A percentile compares a stretch with the other conserved stretches of the same genome.
Conservation (phyloP, 1,140 invertebrate species). For the Bombus breviceps region DNA sequence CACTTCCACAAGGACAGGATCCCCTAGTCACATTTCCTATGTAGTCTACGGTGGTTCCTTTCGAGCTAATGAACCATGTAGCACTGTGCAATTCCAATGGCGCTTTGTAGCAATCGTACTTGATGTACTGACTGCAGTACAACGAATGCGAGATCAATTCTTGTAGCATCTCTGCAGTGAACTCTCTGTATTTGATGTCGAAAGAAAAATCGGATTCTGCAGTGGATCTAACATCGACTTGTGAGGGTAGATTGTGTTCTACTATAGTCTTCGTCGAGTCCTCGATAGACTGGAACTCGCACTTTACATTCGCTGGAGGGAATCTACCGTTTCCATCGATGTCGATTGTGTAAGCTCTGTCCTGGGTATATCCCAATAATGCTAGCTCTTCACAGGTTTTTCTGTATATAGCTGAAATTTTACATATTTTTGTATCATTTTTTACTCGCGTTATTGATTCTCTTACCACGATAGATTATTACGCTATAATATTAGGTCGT, state of each 20-base stretch:
- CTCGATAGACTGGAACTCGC: conserved; percentile 93
- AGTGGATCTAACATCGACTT: conserved; percentile 92
- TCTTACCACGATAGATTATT: no score
- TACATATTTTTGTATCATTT: background rate
- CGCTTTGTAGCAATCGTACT: conserved; percentile 95
- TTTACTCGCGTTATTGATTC: no score
- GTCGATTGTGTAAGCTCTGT: conserved; percentile 95
- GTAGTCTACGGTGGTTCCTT: conserved; percentile 90
- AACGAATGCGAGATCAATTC: conserved; percentile 94
- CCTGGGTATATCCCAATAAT: conserved; percentile 91
- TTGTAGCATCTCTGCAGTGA: conserved; percentile 94
- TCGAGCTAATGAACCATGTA: conserved; percentile 94
- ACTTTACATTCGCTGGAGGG: conserved; percentile 94
- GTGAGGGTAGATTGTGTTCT: conserved; percentile 95
- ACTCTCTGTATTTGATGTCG: conserved; percentile 93
- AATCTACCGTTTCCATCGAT: conserved; percentile 96
- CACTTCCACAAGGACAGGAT: conserved; percentile 87
- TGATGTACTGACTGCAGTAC: conserved; percentile 94
- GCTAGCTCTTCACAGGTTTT: conserved; percentile 96
- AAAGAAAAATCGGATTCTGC: conserved; percentile 91
- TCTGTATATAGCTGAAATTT: conserved; percentile 88
- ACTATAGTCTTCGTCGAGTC: conserved; percentile 95
- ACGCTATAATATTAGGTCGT: no score
- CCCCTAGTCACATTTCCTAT: conserved; percentile 91
- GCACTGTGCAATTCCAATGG: conserved; percentile 93